Percentiles rank a stretch among this genome's conserved stretches.
phyloP scores from a whole-genome alignment of 2,888 invertebrate species.

The Crocallis elinguaria region DNA sequence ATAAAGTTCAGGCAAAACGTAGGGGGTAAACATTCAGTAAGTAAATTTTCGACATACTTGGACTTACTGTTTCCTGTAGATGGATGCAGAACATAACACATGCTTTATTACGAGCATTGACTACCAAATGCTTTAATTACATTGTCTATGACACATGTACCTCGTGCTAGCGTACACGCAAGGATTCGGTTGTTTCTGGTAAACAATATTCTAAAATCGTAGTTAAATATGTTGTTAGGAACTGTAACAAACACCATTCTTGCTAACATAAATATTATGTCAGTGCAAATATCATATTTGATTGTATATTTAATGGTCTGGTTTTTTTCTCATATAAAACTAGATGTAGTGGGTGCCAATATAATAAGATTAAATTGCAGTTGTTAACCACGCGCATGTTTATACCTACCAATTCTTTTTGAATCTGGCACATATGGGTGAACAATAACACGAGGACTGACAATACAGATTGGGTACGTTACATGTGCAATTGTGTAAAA shows the following conservation, averaged over 20 bases:
- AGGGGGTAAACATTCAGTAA: conserved; percentile 58
- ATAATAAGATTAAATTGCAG: neutral
- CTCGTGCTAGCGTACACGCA: conserved; percentile 69
- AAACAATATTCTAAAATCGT: conserved; percentile 1
- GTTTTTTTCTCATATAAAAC: neutral
- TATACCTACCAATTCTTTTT: neutral
- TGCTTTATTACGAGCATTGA: conserved; percentile 78
- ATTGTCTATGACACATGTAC: conserved; percentile 44
- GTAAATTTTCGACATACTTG: conserved; percentile 77
- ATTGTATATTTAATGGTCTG: neutral
- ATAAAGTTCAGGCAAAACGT: conserved; percentile 70
- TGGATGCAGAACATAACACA: conserved; percentile 84
- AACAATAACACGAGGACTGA: conserved; percentile 6
- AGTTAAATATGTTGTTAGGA: neutral
- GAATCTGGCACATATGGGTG: conserved; percentile 1
- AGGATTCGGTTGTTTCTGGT: conserved; percentile 55
- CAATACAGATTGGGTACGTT: conserved; percentile 13
- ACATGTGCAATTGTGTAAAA: conserved; percentile 46
- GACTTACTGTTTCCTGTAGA: conserved; percentile 92
- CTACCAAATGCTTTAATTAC: conserved; percentile 62
- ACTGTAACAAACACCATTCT: neutral
- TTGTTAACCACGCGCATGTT: neutral
- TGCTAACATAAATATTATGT: neutral
- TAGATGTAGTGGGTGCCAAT: conserved; percentile 1
- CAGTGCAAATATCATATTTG: conserved; percentile 1